phyloP scores from a whole-genome alignment of 2,888 invertebrate species.

The Meiosimyza platycephala region DNA sequence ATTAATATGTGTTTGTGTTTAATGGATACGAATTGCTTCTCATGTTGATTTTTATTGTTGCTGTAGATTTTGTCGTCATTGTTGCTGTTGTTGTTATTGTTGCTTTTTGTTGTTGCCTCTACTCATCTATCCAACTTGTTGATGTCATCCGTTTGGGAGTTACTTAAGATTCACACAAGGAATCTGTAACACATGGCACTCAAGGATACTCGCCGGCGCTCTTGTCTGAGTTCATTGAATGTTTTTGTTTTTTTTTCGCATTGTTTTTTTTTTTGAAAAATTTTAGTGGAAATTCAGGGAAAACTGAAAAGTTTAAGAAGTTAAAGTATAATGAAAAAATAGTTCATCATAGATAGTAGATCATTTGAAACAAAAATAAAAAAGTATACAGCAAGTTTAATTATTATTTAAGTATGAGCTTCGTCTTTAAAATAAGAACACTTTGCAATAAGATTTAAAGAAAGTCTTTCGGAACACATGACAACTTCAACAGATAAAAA shows the following conservation, averaged over 20 bases:
- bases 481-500: too few species aligned
- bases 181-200: background rate
- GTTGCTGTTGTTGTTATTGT: conserved; percentile 18
- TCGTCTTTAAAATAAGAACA: too few species aligned
- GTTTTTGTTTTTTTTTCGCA: background rate
- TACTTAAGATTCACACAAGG: background rate
- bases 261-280: background rate
- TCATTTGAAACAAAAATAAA: too few species aligned
- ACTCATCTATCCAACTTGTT: conserved; percentile 7
- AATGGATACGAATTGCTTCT: conserved; percentile 6
- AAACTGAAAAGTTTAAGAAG: too few species aligned
- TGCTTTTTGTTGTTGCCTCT: conserved; percentile 4
- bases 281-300: too few species aligned
- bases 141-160: conserved; percentile 1
- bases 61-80: conserved; percentile 10
- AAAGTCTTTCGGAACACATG: too few species aligned
- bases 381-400: too few species aligned
- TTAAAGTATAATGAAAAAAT: too few species aligned
- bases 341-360: too few species aligned
- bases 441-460: too few species aligned
- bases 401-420: too few species aligned
- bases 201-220: background rate
- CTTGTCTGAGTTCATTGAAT: background rate
- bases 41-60: too few species aligned
- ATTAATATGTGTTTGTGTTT: conserved; percentile 19